A percentile compares a stretch with the other conserved stretches of the same genome.
phyloP scores from a whole-genome alignment of 2,113 vertebrate genomes.

The Platichthys flesus region DNA sequence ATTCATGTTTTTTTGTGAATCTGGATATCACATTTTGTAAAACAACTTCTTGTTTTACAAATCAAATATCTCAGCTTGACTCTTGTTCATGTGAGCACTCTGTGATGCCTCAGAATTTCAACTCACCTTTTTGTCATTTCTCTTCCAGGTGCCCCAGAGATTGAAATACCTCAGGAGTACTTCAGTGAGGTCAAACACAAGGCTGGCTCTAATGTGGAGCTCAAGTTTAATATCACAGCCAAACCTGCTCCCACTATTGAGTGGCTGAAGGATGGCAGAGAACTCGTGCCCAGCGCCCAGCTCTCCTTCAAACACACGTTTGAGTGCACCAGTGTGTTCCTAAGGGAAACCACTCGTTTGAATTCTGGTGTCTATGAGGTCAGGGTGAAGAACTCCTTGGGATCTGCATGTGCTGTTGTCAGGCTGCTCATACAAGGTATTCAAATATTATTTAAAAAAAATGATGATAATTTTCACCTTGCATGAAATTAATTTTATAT shows the following conservation, averaged over 20 bases:
- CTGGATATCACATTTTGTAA: too few species aligned
- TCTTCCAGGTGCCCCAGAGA: slow-evolving; percentile 90
- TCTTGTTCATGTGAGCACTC: background rate
- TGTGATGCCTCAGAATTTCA: background rate
- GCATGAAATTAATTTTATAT: background rate
- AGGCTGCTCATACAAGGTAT: slow-evolving; percentile 95
- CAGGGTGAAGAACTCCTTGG: slow-evolving; percentile 95
- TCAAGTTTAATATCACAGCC: slow-evolving; percentile 93
- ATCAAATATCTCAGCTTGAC: background rate
- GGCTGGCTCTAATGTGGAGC: slow-evolving; percentile 88
- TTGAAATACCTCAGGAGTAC: slow-evolving; percentile 93
- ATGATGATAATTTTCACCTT: background rate
- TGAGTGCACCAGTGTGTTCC: slow-evolving; percentile 88
- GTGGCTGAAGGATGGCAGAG: slow-evolving; percentile 94
- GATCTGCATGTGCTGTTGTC: slow-evolving; percentile 88
- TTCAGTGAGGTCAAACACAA: slow-evolving; percentile 91
- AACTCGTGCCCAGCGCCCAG: slow-evolving; percentile 86
- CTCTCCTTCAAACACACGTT: slow-evolving; percentile 88
- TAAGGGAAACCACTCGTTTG: slow-evolving; percentile 91
- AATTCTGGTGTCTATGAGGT: slow-evolving; percentile 94
- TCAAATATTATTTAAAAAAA: background rate
- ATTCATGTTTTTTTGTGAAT: too few species aligned
- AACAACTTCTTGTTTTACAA: too few species aligned
- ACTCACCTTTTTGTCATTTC: background rate
- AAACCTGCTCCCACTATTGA: slow-evolving; percentile 96